These are phyloP conservation scores for Syndactyla subalaris DNA, from an alignment of 2,797 vertebrate genomes.

Conservation along the genomic window DNA sequence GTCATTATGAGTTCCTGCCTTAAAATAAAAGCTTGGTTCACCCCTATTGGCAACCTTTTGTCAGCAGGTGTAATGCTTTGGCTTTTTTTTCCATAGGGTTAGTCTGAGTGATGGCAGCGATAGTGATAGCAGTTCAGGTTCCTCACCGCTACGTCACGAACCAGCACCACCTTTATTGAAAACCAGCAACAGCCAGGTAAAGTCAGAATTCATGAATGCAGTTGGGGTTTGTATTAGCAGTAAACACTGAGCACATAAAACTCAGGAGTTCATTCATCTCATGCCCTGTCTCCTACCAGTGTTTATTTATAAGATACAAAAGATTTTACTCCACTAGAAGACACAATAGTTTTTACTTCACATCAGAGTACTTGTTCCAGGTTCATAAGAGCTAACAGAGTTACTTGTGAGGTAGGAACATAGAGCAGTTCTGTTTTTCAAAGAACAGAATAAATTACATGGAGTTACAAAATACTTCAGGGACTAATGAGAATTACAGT, in stretches of 20 bases:
- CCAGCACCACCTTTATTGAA: constrained; percentile 86
- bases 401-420: not conserved
- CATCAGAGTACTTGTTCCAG: not conserved
- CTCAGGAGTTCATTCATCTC: not conserved
- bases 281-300: not conserved
- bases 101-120: constrained; percentile 94
- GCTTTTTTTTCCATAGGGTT: constrained; percentile 78
- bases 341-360: not conserved
- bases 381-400: not conserved
- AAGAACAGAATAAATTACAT: not conserved
- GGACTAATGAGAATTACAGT: not conserved
- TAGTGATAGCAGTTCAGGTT: constrained; percentile 89
- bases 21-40: not conserved
- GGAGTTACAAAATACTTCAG: not conserved
- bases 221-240: not conserved
- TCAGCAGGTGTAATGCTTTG: not conserved
- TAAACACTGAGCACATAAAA: not conserved
- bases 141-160: constrained; percentile 82
- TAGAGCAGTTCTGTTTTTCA: not conserved
- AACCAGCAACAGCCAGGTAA: constrained; percentile 91
- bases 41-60: not conserved
- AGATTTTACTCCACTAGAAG: not conserved
- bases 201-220: not conserved
- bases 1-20: not conserved
- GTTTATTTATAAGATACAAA: not conserved